Percentiles rank a stretch among this genome's conserved stretches.
phyloP scores from a whole-genome alignment of 1,140 invertebrate species.

The Orius laevigatus region DNA sequence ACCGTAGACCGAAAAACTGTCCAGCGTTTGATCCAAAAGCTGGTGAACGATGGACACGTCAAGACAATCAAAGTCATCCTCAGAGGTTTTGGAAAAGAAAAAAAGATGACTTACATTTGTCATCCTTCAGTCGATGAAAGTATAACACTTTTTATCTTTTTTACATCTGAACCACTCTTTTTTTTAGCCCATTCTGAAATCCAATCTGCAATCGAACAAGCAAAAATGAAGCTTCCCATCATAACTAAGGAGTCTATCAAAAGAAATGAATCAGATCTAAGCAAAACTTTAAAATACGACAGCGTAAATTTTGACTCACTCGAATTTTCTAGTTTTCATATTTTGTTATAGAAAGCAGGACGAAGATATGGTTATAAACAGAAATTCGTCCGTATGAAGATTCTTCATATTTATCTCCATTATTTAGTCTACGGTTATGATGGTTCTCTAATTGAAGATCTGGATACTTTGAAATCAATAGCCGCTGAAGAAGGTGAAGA shows the following conservation, averaged over 20 bases:
- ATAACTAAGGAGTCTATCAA: slow-evolving; percentile 9
- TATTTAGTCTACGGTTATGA: slow-evolving; percentile 47
- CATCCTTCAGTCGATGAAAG: slow-evolving; percentile 29
- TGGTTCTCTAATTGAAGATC: slow-evolving; percentile 24
- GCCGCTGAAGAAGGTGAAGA: slow-evolving; percentile 18
- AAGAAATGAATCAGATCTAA: not conserved
- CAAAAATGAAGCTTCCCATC: slow-evolving; percentile 40
- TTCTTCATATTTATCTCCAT: slow-evolving; percentile 49
- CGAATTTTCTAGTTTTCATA: slow-evolving; percentile 9
- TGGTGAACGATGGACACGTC: slow-evolving; percentile 38
- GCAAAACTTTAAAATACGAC: not conserved
- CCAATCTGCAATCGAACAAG: slow-evolving; percentile 39
- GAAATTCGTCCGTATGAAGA: slow-evolving; percentile 49
- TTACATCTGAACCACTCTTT: not conserved
- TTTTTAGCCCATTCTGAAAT: slow-evolving; percentile 33
- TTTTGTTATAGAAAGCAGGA: slow-evolving; percentile 23
- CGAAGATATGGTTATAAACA: slow-evolving; percentile 31
- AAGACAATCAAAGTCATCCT: slow-evolving; percentile 40
- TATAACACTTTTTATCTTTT: not conserved
- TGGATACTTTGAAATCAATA: slow-evolving; percentile 15
- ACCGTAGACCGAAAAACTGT: slow-evolving; percentile 46
- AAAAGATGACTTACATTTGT: slow-evolving; percentile 37
- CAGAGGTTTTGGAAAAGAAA: slow-evolving; percentile 29
- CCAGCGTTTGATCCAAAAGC: slow-evolving; percentile 34
- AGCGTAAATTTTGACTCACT: not conserved